These are phyloP conservation scores for Mythimna albipuncta DNA, from an alignment of 2,888 invertebrate genomes.

Conservation along the genomic window DNA sequence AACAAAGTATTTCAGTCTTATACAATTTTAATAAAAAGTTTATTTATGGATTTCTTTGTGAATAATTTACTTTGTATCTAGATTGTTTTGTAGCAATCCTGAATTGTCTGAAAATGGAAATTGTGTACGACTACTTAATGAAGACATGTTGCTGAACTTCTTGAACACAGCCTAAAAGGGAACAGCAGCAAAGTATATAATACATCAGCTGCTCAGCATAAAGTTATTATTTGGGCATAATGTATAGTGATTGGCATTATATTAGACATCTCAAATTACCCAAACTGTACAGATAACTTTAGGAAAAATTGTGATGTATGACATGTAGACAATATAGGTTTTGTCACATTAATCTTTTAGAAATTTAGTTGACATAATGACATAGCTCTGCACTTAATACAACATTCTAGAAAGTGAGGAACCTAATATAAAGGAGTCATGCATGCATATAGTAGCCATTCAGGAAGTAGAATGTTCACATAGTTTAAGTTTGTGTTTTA, in stretches of 20 bases:
- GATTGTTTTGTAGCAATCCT: conserved; percentile 82
- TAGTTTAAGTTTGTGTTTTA: conserved; percentile 89
- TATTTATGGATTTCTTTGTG: conserved; percentile 90
- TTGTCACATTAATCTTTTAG: conserved; percentile 89
- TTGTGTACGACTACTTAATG: conserved; percentile 78
- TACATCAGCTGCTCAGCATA: conserved; percentile 79
- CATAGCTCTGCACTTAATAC: conserved; percentile 86
- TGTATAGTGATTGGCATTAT: conserved; percentile 81
- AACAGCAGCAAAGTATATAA: conserved; percentile 85
- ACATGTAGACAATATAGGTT: conserved; percentile 91
- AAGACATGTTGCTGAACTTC: conserved; percentile 72
- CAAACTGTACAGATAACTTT: conserved; percentile 90
- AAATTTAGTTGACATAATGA: conserved; percentile 83
- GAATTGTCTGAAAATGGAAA: conserved; percentile 76
- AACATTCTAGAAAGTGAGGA: conserved; percentile 84
- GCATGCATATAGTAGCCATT: conserved; percentile 87
- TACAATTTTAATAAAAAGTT: conserved; percentile 87
- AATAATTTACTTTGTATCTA: conserved; percentile 88
- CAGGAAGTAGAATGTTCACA: conserved; percentile 86
- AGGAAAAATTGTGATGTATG: conserved; percentile 91
- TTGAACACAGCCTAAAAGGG: conserved; percentile 69
- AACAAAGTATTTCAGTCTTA: conserved; percentile 87
- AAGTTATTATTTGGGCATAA: conserved; percentile 72
- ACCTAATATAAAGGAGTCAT: conserved; percentile 81
- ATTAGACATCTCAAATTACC: conserved; percentile 82